A percentile compares a stretch with the other conserved stretches of the same genome.
phyloP scores from a whole-genome alignment of 2,797 vertebrate species.

The Microcaecilia unicolor region DNA sequence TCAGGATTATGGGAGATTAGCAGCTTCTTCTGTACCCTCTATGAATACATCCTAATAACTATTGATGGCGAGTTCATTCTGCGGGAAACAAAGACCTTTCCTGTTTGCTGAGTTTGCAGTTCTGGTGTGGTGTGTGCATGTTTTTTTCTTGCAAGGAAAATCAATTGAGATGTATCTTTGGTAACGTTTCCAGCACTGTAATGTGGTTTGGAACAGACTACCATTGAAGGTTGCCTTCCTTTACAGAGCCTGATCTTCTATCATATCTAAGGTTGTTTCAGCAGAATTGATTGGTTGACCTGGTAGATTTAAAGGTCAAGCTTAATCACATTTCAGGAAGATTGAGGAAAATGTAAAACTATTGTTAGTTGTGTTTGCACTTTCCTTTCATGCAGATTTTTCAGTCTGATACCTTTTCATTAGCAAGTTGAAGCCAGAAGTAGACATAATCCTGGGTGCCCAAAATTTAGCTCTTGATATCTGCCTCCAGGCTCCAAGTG shows the following conservation, averaged over 20 bases:
- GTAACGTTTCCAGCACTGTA: slow-evolving; percentile 36
- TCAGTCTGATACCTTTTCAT: slow-evolving; percentile 28
- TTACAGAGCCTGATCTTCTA: background rate
- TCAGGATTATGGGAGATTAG: slow-evolving; percentile 66
- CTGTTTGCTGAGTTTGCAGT: slow-evolving; percentile 54
- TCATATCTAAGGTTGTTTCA: slow-evolving; percentile 8
- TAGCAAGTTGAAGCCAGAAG: slow-evolving; percentile 30
- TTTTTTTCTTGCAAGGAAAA: slow-evolving; percentile 53
- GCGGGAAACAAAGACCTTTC: slow-evolving; percentile 46
- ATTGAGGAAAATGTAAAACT: slow-evolving; percentile 24
- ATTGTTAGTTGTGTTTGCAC: slow-evolving; percentile 15
- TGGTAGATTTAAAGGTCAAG: slow-evolving; percentile 46
- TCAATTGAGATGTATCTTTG: slow-evolving; percentile 49
- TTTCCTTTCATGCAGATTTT: slow-evolving; percentile 37
- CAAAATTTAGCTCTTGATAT: too few species aligned
- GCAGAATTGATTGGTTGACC: slow-evolving; percentile 32
- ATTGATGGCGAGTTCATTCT: slow-evolving; percentile 58
- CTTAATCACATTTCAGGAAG: slow-evolving; percentile 38
- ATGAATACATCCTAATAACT: slow-evolving; percentile 57
- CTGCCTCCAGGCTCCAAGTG: too few species aligned
- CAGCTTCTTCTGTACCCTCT: slow-evolving; percentile 35
- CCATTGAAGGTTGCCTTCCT: background rate
- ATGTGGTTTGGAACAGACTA: slow-evolving; percentile 13
- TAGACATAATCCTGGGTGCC: too few species aligned
- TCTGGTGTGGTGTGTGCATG: too few species aligned